phyloP scores from a whole-genome alignment of 2,113 vertebrate species.

The Mesembrinibis cayennensis region DNA sequence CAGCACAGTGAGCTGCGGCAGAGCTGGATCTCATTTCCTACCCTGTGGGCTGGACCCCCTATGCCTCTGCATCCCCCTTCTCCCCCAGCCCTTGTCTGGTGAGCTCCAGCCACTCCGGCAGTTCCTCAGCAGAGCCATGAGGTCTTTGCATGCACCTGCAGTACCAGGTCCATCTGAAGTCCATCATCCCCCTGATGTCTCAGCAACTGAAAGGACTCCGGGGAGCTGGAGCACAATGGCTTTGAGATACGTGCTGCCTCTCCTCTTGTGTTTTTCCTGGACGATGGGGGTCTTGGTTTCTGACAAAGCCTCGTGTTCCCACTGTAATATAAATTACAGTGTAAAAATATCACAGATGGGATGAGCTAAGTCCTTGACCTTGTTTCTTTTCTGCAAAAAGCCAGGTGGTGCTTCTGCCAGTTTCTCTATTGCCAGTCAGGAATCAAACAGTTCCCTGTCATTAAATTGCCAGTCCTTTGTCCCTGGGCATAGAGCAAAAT shows the following conservation, averaged over 20 bases:
- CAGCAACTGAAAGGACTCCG: background rate
- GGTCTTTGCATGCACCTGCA: background rate
- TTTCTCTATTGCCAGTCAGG: slow-evolving; percentile 1
- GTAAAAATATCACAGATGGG: slow-evolving; percentile 46
- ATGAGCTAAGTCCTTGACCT: slow-evolving; percentile 49
- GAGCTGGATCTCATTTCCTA: background rate
- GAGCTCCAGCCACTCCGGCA: fast-evolving
- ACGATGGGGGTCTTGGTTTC: background rate
- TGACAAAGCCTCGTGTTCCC: background rate
- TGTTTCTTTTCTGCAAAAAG: slow-evolving; percentile 34
- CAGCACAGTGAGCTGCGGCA: background rate
- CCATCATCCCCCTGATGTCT: fast-evolving
- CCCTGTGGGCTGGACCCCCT: background rate
- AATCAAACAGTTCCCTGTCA: slow-evolving; percentile 3
- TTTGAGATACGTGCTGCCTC: background rate
- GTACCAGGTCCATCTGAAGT: background rate
- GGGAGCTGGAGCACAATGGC: background rate
- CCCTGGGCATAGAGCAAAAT: slow-evolving; percentile 24
- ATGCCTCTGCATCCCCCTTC: background rate
- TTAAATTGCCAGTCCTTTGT: slow-evolving; percentile 25
- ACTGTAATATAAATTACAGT: background rate
- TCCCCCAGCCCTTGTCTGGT: background rate
- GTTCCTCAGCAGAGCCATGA: background rate
- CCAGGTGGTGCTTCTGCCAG: slow-evolving; percentile 47
- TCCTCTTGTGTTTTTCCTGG: background rate